Base-by-base conservation (phyloP, 2,888 invertebrate genomes). In the Chaetogeoica ovagalla region DNA sequence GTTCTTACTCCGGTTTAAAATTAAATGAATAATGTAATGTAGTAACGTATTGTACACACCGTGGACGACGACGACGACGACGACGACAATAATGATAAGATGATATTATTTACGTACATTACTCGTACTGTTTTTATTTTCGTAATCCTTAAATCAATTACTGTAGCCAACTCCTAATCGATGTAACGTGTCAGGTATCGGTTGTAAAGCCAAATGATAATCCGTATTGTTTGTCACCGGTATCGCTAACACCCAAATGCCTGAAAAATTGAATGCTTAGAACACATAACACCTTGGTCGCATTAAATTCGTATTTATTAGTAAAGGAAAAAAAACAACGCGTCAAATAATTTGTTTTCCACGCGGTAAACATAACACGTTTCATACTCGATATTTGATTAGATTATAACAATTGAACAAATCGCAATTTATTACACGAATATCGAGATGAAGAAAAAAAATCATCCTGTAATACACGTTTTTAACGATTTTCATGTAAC, bases 151-250 rank as follows among this genome's bases (percentile, higher is more conserved):
- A 55, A 11, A 17, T 23, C 43, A 43, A 43, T 9, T 43, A 43
- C 37, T 30, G 62, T 17, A 30, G 4, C 15, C 48, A 15, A 66
- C n/a, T 0, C 68, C 7, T n/a, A 77, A 11, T 37, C 77, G 23
- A 13, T 52, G 37, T 19, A 77, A 77, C 7, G 69, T 77, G 37
- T 77, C 77, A 0, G 77, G 77, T 77, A 77, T 77, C 17, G 77
- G 60, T 37, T 77, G 77, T 7, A 62, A 15, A 19, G 60, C 77
- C 52, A 77, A 69, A 69, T 77, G 77, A 37, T 52, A 23, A 37
- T 69, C 77, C 59, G 62, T 48, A 15, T 15, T 39, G 55, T 65
- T 55, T 21, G 66, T 69, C 7, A 19, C 48, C 5, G 60, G 60
- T 13, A 48, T 68, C 0, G 77, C 77, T 17, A 77, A 37, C 1